Percentiles rank a stretch among this genome's conserved stretches.
phyloP scores from a whole-genome alignment of 1,140 invertebrate genomes.

The Eumeta japonica region DNA sequence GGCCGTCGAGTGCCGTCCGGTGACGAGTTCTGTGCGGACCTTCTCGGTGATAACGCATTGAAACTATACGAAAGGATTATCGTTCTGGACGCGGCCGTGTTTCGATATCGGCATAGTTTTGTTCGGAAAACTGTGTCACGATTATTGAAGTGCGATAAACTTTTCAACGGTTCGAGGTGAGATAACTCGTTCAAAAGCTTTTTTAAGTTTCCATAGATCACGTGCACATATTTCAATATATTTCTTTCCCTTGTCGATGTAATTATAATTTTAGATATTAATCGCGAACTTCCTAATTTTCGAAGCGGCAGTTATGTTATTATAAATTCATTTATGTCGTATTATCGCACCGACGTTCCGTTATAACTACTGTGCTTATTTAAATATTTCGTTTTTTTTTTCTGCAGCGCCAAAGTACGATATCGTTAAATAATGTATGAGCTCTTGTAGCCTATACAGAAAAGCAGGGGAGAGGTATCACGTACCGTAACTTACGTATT shows the following conservation, averaged over 20 bases:
- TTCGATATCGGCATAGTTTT: conserved; percentile 51
- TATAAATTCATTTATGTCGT: conserved; percentile 1
- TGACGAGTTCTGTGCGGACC: conserved; percentile 22
- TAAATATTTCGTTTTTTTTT: conserved; percentile 11
- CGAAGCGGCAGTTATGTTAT: conserved; percentile 1
- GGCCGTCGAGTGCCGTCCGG: conserved; percentile 24
- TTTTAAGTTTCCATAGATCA: too few species aligned
- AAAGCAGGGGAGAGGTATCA: too few species aligned
- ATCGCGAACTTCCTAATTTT: background rate
- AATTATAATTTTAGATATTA: background rate
- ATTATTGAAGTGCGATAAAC: conserved; percentile 32
- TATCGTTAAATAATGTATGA: conserved; percentile 24
- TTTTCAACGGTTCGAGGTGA: conserved; percentile 43
- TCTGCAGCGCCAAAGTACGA: conserved; percentile 24
- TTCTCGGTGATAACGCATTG: conserved; percentile 27
- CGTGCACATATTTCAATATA: too few species aligned
- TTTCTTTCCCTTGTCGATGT: too few species aligned
- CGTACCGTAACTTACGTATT: conserved; percentile 39
- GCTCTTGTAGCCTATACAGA: too few species aligned
- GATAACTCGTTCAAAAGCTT: too few species aligned
- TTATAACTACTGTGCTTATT: conserved; percentile 3
- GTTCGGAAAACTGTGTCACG: conserved; percentile 41
- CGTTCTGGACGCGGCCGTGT: too few species aligned
- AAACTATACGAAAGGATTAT: too few species aligned
- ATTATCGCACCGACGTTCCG: background rate